These are phyloP conservation scores for Rhopalosiphum maidis DNA, from an alignment of 1,140 invertebrate species.

Conservation along the genomic window DNA sequence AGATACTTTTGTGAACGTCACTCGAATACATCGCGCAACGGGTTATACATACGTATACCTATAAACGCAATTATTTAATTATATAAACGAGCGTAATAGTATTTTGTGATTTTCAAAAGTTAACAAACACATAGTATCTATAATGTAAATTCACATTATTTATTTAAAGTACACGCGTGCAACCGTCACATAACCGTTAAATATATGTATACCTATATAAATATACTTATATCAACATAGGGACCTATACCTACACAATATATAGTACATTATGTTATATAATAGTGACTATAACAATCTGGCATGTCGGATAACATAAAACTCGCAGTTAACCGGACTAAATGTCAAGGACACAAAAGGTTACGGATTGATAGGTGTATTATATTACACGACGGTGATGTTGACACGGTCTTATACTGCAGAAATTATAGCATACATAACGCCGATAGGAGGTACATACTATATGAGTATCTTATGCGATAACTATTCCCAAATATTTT, in stretches of 20 bases:
- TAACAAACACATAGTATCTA: not conserved
- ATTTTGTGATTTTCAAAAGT: constrained; percentile 20
- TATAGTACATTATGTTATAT: too few species aligned
- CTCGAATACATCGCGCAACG: not conserved
- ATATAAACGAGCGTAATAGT: constrained; percentile 1
- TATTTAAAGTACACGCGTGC: constrained; percentile 3
- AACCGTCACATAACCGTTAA: not conserved
- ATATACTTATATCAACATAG: not conserved
- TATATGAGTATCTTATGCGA: not conserved
- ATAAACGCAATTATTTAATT: not conserved
- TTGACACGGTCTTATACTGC: not conserved
- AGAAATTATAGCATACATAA: not conserved
- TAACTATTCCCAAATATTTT: not conserved
- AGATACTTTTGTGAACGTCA: not conserved
- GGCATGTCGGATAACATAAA: not conserved
- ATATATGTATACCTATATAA: not conserved
- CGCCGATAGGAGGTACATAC: too few species aligned
- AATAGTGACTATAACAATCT: not conserved
- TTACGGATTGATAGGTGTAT: not conserved
- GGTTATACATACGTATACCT: not conserved
- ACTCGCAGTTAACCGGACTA: not conserved
- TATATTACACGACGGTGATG: not conserved
- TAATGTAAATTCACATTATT: not conserved
- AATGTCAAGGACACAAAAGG: constrained; percentile 14
- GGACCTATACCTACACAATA: not conserved